These are phyloP conservation scores for Corynorhinus townsendii DNA, from an alignment of 2,113 vertebrate genomes.

Conservation along the genomic window DNA sequence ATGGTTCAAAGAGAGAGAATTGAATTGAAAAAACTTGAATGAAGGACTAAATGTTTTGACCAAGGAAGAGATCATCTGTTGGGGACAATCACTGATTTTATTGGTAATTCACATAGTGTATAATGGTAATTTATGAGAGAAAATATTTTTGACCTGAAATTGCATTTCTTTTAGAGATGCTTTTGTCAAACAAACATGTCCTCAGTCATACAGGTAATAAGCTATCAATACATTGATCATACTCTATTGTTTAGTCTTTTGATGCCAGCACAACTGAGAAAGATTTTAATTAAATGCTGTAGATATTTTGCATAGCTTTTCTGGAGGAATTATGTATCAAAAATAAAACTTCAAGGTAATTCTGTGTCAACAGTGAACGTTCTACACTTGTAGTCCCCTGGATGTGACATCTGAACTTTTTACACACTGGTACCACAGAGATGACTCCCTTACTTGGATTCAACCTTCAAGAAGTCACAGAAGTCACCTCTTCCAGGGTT, in stretches of 20 bases:
- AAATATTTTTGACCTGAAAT: not conserved
- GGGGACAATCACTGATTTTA: not conserved
- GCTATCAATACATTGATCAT: not conserved
- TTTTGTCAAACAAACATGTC: not conserved
- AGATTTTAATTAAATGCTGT: not conserved
- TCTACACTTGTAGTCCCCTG: rapidly evolving
- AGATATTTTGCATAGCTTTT: not conserved
- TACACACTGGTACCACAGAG: not conserved
- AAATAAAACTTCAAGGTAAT: not conserved
- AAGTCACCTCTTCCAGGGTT: not conserved
- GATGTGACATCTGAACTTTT: not conserved
- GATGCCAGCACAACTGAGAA: not conserved
- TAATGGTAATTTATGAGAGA: not conserved
- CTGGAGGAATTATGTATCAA: not conserved
- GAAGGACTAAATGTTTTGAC: not conserved
- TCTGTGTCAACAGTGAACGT: not conserved
- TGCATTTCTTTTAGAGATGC: not conserved
- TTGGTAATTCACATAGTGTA: not conserved
- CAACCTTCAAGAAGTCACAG: not conserved
- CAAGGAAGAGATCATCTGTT: not conserved
- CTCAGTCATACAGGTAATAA: not conserved
- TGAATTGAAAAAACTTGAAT: not conserved
- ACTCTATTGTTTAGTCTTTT: slow-evolving; percentile 2
- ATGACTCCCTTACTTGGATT: not conserved
- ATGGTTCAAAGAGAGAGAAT: not conserved